Percentiles rank a stretch among this genome's conserved stretches.
Evolutionary conservation across 1,140 invertebrate species (phyloP).

Genomic region (Leptinotarsa defecta): DNA sequence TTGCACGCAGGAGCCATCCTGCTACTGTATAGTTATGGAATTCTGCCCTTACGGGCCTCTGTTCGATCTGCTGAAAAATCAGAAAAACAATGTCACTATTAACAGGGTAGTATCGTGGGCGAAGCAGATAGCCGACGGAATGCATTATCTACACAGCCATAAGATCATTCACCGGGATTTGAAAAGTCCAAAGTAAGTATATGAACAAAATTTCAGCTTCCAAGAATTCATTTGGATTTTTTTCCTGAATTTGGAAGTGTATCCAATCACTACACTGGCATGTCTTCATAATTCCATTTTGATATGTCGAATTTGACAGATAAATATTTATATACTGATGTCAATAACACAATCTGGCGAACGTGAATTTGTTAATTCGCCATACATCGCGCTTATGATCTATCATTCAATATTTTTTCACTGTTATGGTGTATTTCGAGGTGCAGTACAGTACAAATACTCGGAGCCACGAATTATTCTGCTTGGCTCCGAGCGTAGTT

Average conservation of each 20-base stretch:
- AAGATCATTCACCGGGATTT: slow-evolving; percentile 98
- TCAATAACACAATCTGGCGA: too few species aligned
- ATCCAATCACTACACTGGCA: neutral
- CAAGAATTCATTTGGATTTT: neutral
- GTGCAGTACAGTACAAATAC: too few species aligned
- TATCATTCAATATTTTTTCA: too few species aligned
- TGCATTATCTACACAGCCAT: slow-evolving; percentile 94
- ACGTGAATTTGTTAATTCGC: too few species aligned
- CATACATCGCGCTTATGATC: too few species aligned
- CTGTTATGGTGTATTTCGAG: too few species aligned
- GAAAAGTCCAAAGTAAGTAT: slow-evolving; percentile 91
- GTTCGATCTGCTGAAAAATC: slow-evolving; percentile 82
- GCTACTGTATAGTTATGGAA: slow-evolving; percentile 97
- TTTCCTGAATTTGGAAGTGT: neutral
- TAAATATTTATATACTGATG: too few species aligned
- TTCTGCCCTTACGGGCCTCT: slow-evolving; percentile 94
- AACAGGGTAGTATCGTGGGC: slow-evolving; percentile 87
- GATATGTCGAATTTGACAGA: too few species aligned
- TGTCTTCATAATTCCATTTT: neutral
- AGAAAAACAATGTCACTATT: slow-evolving; percentile 79
- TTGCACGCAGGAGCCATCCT: slow-evolving; percentile 78
- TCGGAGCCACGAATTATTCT: too few species aligned
- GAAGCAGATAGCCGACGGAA: slow-evolving; percentile 93
- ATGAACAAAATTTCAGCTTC: neutral
- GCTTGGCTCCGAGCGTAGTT: too few species aligned